Evolutionary conservation across 2,888 invertebrate species (phyloP), one percentile per base, ranked within the genome.

Genomic region (Gandaritis pyraliata): DNA sequence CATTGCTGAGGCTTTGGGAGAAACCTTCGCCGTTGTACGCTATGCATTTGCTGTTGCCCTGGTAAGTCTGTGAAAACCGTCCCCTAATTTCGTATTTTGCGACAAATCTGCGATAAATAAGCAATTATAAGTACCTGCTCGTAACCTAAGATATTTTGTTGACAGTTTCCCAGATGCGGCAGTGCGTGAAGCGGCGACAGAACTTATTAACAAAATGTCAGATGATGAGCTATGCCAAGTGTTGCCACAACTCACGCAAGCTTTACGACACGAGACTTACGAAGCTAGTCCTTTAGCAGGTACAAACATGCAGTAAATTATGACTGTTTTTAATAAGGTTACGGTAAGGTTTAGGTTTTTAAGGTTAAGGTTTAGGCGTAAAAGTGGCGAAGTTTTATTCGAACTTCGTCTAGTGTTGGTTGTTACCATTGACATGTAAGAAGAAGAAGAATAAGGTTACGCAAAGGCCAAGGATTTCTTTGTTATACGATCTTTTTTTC

Each of bases 211-310:
- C 47, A 93, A 93, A 12, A 94, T 98, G 83, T 94, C 95, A 1
- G 96, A 96, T 74, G 98, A 98, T 83, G 97, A 98, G 76, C 87
- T 99, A 45, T 96, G 97, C 38, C 97, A 98, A 80, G 97, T 97
- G 82, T 89, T 99, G 75, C 99, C 99, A 0, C 99, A 99, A 80
- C 92, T 99, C 11, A 95, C 98, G 46, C 98, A 98, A 88, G 98
- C 96, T 66, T 90, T 97, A 76, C 97, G 96, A 72, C 97, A 95
- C 85, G 98, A 97, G 91, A 98, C 96, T 1, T 98, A 97, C 80
- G 98, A 98, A 82, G 95, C 96, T 47, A 98, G 98, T 12, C 94
- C 97, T 0, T 93, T 99, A 57, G 96, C 98, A 0, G 86, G 90
- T 90, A 39, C 12, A 41, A 2, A 15, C 8, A 45, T 18, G 18